These are phyloP conservation scores for Caenorhabditis drosophilae DNA, from an alignment of 2,888 invertebrate genomes.

Conservation along the genomic window DNA sequence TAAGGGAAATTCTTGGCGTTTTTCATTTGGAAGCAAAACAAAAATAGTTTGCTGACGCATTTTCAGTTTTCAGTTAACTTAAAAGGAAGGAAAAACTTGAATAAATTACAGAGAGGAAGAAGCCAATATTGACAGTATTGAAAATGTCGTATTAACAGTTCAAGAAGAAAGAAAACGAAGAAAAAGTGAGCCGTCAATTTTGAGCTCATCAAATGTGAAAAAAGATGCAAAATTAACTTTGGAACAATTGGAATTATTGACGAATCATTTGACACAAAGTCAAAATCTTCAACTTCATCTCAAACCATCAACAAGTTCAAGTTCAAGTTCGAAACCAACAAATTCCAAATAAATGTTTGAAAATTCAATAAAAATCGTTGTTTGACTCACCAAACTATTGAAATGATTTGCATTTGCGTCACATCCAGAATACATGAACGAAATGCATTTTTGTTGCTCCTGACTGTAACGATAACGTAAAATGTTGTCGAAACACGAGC, in stretches of 20 bases:
- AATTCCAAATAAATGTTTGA: conserved; percentile 28
- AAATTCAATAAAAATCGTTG: conserved; percentile 55
- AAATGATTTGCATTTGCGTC: conserved; percentile 87
- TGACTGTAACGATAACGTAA: conserved; percentile 74
- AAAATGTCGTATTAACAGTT: conserved; percentile 7
- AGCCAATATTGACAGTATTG: conserved; percentile 17
- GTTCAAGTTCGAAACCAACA: neutral
- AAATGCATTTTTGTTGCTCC: conserved; percentile 76
- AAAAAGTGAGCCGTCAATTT: conserved; percentile 27
- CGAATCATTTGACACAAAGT: neutral
- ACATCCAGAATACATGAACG: conserved; percentile 86
- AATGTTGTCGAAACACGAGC: conserved; percentile 60
- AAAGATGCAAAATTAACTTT: neutral
- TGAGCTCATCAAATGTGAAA: too few species aligned
- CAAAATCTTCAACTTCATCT: neutral
- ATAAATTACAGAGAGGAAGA: conserved; percentile 26
- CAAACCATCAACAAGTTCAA: conserved; percentile 1
- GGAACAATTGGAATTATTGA: neutral
- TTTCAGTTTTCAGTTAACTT: neutral
- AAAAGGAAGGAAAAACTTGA: neutral
- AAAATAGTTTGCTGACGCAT: neutral
- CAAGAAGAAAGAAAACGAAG: conserved; percentile 13
- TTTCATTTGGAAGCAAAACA: too few species aligned
- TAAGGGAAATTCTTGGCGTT: too few species aligned
- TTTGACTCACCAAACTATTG: conserved; percentile 73